Base-by-base conservation (phyloP, 2,888 invertebrate species). In the Agrenia bidenticulata region DNA sequence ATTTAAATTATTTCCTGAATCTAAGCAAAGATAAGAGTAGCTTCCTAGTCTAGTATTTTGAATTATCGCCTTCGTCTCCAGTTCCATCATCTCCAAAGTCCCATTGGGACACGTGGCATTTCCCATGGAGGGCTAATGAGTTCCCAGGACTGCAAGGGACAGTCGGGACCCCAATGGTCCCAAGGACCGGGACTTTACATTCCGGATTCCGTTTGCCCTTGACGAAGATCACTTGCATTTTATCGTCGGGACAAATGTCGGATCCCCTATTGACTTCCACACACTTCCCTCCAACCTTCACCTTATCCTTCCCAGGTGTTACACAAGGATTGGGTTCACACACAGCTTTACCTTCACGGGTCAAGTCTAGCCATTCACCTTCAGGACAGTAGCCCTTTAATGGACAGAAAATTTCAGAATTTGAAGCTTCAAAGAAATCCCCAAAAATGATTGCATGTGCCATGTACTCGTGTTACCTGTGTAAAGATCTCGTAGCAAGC, bases 401-500 rank as follows among this genome's bases (percentile, higher is more conserved):
- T n/a, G n/a, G n/a, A n/a, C n/a, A n/a, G n/a, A n/a, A n/a, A n/a
- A n/a, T n/a, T n/a, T n/a, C n/a, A 21, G 15, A 61, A 53, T 21
- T 53, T 61, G 19, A 61, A 17, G 15, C 5, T 19, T 15, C 15
- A 11, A 45, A 45, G 5, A 45, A 19, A 45, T n/a, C 19, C 15
- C 32, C 32, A 32, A 19, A 45, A 45, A 17, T 45, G 15, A 45
- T 45, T 15, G 45, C 9, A 11, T 39, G 9, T 11, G 9, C 39
- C 9, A 45, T 45, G 17, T 45, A 19, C 21, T 42, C 42, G 5
- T 15, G 11, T 54, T 55, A 56, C 62, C 32, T 62, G 62, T 45
- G 55, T 24, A 55, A 62, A 62, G n/a, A 62, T 62, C 13, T 23
- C 32, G 23, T 62, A 45, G 19, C 62, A 62, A n/a, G 55, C 19